These are phyloP conservation scores for Alsophila aescularia DNA, from an alignment of 2,888 invertebrate species.

Conservation along the genomic window DNA sequence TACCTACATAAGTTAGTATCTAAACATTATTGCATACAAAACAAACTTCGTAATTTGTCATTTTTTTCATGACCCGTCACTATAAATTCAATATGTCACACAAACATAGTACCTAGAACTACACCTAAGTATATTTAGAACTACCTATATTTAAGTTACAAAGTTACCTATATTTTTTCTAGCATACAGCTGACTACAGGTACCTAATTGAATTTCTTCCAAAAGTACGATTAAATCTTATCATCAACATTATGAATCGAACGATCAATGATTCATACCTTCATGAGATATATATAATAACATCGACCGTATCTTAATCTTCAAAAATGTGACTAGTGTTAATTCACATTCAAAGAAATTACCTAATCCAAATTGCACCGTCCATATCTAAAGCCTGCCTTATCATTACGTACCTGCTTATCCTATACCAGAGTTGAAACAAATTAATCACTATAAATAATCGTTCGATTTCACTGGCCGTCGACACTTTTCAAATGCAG, in stretches of 20 bases:
- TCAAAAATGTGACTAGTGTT: conserved; percentile 7
- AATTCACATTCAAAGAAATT: conserved; percentile 9
- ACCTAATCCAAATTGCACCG: conserved; percentile 16
- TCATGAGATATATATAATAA: neutral
- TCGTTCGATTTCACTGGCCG: conserved; percentile 12
- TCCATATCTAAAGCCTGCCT: conserved; percentile 10
- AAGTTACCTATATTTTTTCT: too few species aligned
- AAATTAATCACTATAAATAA: conserved; percentile 10
- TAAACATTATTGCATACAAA: too few species aligned
- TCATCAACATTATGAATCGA: neutral
- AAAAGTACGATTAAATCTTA: too few species aligned
- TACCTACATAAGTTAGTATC: too few species aligned
- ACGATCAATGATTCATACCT: neutral
- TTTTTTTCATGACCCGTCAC: too few species aligned
- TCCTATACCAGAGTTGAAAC: conserved; percentile 2
- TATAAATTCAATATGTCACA: too few species aligned
- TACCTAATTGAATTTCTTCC: too few species aligned
- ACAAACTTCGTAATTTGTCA: too few species aligned
- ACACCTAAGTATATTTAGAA: too few species aligned
- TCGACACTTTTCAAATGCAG: conserved; percentile 6
- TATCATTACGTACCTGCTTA: conserved; percentile 13
- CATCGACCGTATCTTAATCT: neutral
- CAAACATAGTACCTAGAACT: too few species aligned
- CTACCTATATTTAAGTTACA: too few species aligned
- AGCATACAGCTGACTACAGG: too few species aligned